Evolutionary conservation across 1,140 invertebrate genomes (phyloP), one percentile per base, ranked within the genome.

Genomic region (Glomeris maerens): DNA sequence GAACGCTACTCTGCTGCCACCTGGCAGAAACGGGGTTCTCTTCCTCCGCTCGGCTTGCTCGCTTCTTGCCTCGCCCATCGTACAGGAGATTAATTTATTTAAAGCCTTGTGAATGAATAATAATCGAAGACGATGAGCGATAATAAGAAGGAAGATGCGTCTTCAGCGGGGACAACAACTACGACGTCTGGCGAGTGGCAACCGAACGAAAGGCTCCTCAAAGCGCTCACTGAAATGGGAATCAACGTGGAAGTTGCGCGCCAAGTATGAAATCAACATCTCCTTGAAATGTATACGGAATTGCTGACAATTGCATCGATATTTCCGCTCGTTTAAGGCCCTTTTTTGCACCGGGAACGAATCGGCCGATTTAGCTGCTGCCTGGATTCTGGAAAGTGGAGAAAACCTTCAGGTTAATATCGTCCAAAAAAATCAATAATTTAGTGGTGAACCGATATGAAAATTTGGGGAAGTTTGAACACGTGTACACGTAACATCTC

Each of bases 291-390:
- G 4, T 39, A 48, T 10, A 48, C 3, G 26, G 21, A 41, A 39
- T 48, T 41, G 20, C 10, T 1, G n/a, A 13, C 10, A 46, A 10
- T 31, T 7, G n/a, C 10, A 1, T 46, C n/a, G 1, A 27, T 27
- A 1, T 7, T 46, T 46, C 25, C 40, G 29, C 47, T 48, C 22
- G 40, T 63, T 63, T 20, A 42, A 73, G 72, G 73, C 68, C 23
- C 58, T 75, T 27, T 74, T 71, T 59, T 72, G 71, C 56, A 75
- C 74, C 14, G 71, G 69, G 5, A 76, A 76, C 59, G 62, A 65
- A 54, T 74, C 69, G 51, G 65, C 71, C 28, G 73, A 75, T 57
- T 57, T 69, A 26, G 74, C 74, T 27, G 70, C 72, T 23, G 65
- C 67, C 23, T 76, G 71, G 69, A 62, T 74, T n/a, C 71, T 74